phyloP scores from a whole-genome alignment of 2,888 invertebrate species.

The Hirtodrosophila duncani region DNA sequence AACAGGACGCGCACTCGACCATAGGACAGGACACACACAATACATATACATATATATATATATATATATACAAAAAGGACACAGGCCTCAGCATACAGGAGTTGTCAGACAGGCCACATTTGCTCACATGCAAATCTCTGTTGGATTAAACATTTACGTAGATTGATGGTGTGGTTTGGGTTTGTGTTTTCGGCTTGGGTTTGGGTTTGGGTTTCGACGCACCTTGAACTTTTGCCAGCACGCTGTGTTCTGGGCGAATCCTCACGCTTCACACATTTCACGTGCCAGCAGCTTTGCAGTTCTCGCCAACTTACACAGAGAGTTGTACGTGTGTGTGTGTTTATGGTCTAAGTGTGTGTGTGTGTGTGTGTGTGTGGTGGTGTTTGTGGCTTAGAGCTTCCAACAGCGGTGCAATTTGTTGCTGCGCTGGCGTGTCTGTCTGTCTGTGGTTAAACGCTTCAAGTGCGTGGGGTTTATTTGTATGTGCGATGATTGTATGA shows the following conservation, averaged over 20 bases:
- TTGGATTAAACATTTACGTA: constrained; percentile 69
- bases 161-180: constrained; percentile 60
- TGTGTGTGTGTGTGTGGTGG: constrained; percentile 9
- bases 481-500: too few species aligned
- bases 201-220: constrained; percentile 14
- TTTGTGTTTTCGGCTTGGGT: too few species aligned
- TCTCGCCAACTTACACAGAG: not conserved
- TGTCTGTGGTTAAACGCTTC: constrained; percentile 41
- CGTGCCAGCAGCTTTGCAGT: not conserved
- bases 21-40: constrained; percentile 5
- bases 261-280: constrained; percentile 12
- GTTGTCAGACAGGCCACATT: constrained; percentile 26
- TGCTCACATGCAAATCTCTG: constrained; percentile 51
- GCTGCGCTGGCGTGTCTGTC: constrained; percentile 41
- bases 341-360: constrained; percentile 7
- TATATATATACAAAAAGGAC: constrained; percentile 3
- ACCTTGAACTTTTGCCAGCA: constrained; percentile 60
- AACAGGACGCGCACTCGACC: constrained; percentile 26
- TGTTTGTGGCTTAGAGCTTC: not conserved
- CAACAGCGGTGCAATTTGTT: constrained; percentile 29
- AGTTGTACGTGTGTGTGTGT: constrained; percentile 8
- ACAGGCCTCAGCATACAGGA: too few species aligned
- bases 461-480: too few species aligned
- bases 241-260: too few species aligned
- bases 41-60: constrained; percentile 6